Evolutionary conservation across 2,888 invertebrate species (phyloP).

Genomic region (Drosophila koepferae): DNA sequence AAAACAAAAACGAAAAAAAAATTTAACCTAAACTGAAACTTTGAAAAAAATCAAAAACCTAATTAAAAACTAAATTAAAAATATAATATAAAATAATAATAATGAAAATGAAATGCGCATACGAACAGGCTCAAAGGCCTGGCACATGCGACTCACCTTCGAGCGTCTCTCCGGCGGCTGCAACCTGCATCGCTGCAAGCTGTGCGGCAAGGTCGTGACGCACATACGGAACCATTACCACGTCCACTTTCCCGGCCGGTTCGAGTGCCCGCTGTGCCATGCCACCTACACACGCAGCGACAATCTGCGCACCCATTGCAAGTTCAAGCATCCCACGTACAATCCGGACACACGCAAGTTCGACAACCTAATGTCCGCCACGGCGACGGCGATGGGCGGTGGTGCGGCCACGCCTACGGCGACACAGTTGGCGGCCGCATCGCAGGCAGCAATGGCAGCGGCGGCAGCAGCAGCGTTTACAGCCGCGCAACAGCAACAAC

Average conservation of each 20-base stretch:
- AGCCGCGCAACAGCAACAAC: slow-evolving; percentile 80
- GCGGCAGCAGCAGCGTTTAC: slow-evolving; percentile 85
- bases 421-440: slow-evolving; percentile 86
- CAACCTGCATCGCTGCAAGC: slow-evolving; percentile 97
- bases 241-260: slow-evolving; percentile 96
- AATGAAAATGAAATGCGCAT: slow-evolving; percentile 15
- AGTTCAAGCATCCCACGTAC: slow-evolving; percentile 95
- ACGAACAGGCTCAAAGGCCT: slow-evolving; percentile 93
- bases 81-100: slow-evolving; percentile 31
- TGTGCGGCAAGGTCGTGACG: slow-evolving; percentile 97
- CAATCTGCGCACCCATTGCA: slow-evolving; percentile 96
- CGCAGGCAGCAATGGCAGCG: slow-evolving; percentile 84
- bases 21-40: slow-evolving; percentile 38
- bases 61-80: slow-evolving; percentile 38
- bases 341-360: slow-evolving; percentile 95
- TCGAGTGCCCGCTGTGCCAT: slow-evolving; percentile 96
- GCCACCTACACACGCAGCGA: slow-evolving; percentile 96
- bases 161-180: slow-evolving; percentile 96
- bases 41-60: slow-evolving; percentile 23
- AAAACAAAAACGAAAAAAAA: slow-evolving; percentile 8
- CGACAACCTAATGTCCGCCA: slow-evolving; percentile 89
- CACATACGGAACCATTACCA: slow-evolving; percentile 97
- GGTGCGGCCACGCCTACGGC: slow-evolving; percentile 86
- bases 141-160: slow-evolving; percentile 97
- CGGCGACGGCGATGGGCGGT: slow-evolving; percentile 83